Base-by-base conservation (phyloP, 2,797 vertebrate genomes). In the Coreius guichenoti region DNA sequence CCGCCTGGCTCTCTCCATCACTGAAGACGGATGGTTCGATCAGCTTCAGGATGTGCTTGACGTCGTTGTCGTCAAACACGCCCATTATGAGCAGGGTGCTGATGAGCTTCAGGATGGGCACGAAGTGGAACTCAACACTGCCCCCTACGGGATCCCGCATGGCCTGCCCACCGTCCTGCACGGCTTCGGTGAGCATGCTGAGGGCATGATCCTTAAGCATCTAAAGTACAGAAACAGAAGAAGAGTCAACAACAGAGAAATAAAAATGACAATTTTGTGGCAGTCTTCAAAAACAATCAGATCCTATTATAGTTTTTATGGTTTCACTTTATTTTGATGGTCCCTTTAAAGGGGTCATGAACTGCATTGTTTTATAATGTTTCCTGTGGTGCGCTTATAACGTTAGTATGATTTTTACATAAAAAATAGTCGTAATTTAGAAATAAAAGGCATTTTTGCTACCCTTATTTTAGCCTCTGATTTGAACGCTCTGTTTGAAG, bases 1-100 rank as follows among this genome's bases (percentile, higher is more conserved):
- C 93, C 4, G 77, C 65, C 7, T 85, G 85, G 2, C 93, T 92
- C 61, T 92, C 92, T 11, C 87, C 78, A 21, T 90, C 88, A 3
- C 91, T 92, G 3, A 99, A 99, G 0, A 99, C 97, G 0, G 95
- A 94, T 13, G 98, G 97, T 82, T 99, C 98, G 23, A 99, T 98
- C 96, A 99, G 97, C 79, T 96, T 95, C 16, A 99, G 94, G 76
- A 99, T 96, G 80, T 98, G 95, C 7, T 96, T 94, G 36, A 98
- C 97, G 0, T 99, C 97, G 6, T 92, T 93, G 2, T 99, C 97
- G 0, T 96, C 95, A 83, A 99, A 95, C 79, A 98, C 93, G 0
- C 97, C 98, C 96, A 99, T 98, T 36, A 98, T 97, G 88, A 99
- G 94, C 75, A 99, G 92, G 3, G 97, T 98, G 63, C 96, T 99